Evolutionary conservation across 2,113 vertebrate genomes (phyloP).

Genomic region (Motacilla tschutschensis): DNA sequence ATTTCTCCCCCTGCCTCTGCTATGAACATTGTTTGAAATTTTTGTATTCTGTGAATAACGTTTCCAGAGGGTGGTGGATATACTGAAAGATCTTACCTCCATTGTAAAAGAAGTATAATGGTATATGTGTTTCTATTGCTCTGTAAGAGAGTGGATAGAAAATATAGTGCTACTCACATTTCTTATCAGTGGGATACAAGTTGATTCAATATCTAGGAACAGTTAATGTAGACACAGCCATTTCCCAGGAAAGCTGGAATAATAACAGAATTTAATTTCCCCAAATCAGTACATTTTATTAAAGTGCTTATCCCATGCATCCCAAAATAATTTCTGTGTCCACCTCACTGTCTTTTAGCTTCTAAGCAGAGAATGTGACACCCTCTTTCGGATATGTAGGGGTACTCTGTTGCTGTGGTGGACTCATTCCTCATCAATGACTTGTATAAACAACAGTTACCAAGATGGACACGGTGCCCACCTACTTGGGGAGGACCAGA

Average conservation of each 20-base stretch:
- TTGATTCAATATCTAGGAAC: neutral
- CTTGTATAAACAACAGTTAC: neutral
- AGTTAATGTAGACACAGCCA: neutral
- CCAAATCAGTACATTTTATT: neutral
- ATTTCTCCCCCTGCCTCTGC: neutral
- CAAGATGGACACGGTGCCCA: accelerated
- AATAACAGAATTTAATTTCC: neutral
- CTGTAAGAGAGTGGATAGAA: neutral
- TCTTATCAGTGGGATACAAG: neutral
- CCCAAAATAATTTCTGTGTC: neutral
- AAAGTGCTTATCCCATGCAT: neutral
- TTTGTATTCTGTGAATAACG: conserved; percentile 12
- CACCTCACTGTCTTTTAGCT: neutral
- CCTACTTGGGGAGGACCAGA: neutral
- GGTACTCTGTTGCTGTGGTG: neutral
- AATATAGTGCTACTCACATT: neutral
- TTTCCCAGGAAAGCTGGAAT: neutral
- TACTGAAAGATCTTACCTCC: neutral
- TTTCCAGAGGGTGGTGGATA: neutral
- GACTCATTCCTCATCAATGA: accelerated
- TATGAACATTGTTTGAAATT: conserved; percentile 8
- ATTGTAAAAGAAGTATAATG: neutral
- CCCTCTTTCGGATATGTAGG: neutral
- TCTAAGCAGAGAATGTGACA: neutral
- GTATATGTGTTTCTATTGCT: neutral